A percentile compares a stretch with the other conserved stretches of the same genome.
These are phyloP conservation scores for Panthera leo DNA, from an alignment of 2,113 vertebrate genomes.

Conservation along the genomic window DNA sequence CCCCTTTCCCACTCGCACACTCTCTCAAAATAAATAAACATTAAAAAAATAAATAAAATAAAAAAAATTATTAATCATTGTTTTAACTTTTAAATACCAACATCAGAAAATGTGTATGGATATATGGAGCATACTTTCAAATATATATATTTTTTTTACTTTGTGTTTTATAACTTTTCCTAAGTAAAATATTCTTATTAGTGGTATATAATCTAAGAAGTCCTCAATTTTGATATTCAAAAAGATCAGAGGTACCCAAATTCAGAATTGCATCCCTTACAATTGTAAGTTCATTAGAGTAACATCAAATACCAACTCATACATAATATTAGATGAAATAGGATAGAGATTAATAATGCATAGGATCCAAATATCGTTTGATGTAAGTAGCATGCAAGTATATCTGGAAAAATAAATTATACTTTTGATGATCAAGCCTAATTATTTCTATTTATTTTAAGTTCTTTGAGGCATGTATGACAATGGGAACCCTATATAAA, in stretches of 20 bases:
- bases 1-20: no score
- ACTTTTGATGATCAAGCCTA: background rate
- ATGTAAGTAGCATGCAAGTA: background rate
- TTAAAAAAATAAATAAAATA: background rate
- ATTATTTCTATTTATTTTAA: conserved; percentile 18
- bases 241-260: background rate
- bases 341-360: background rate
- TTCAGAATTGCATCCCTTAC: background rate
- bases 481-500: background rate
- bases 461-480: background rate
- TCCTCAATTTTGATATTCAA: background rate
- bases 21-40: no score
- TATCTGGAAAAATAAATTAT: background rate
- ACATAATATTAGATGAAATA: background rate
- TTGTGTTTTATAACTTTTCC: background rate
- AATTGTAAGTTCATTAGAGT: background rate
- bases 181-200: background rate
- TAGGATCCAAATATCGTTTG: background rate
- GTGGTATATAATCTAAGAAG: background rate
- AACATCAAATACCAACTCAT: background rate
- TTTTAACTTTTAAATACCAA: background rate
- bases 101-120: background rate
- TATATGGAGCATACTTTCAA: background rate
- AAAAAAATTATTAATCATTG: background rate
- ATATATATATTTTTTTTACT: background rate